Base-by-base conservation (phyloP, 2,113 vertebrate genomes). In the Oophaga pumilio region DNA sequence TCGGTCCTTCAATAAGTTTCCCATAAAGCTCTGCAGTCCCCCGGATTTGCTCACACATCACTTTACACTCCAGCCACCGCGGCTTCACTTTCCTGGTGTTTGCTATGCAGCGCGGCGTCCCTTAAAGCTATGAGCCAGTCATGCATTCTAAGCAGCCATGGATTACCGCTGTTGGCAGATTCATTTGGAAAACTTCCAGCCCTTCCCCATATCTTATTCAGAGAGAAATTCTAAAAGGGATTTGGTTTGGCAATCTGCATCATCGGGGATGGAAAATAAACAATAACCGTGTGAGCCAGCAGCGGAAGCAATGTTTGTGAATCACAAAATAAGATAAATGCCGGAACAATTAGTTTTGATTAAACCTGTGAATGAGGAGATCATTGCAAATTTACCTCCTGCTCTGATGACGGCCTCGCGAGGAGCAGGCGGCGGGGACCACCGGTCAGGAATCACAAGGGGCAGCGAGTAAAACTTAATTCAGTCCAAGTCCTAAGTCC, bases 161-260 rank as follows among this genome's bases (percentile, higher is more conserved):
- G 83, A 92, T 89, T 82, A 62, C 82, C 86, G 91, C 57, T 64
- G 83, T 89, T 93, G 89, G 89, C 90, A 90, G 81, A 89, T 87
- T 64, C 69, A 18, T 89, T 87, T 93, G 91, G 91, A 92, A 11
- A 7, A 13, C 84, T 87, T 92, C 91, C 92, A 91, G 83, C 89
- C 77, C 73, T 90, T 49, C 57, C 89, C 92, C 88, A 92, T 93
- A 85, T 92, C 92, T 92, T 91, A 92, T 92, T 92, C 89, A 91
- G 88, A 86, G 85, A 77, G 56, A 91, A 91, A 91, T 89, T 88
- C 91, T 89, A 91, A 91, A 89, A 91, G 85, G 86, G 91, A 92
- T 93, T 91, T 92, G 90, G 89, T 76, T 90, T 94, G 92, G 90
- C 85, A 89, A 85, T 87, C 60, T 60, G 60, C 90, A 77, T 92